Conservation (phyloP, 2,113 vertebrate genomes). For the Poeciliopsis retropinna region DNA sequence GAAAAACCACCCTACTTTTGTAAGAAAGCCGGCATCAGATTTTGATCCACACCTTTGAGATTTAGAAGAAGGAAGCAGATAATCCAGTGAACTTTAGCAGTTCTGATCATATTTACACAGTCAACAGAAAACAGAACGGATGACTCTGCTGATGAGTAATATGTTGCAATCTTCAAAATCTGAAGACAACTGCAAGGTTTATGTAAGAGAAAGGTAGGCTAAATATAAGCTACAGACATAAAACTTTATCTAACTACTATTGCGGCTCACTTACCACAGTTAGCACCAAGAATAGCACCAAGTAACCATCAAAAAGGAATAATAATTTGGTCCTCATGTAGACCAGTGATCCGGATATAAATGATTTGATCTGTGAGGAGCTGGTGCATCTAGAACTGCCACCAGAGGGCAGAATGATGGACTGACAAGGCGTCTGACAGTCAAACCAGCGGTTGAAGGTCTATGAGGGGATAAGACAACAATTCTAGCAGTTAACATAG, state of each 20-base stretch:
- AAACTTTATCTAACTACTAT: neutral
- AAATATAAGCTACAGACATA: too few relatives aligned
- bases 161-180: slow-evolving; percentile 14
- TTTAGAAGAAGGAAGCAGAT: slow-evolving; percentile 31
- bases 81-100: slow-evolving; percentile 50
- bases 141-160: slow-evolving; percentile 37
- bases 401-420: too few relatives aligned
- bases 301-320: too few relatives aligned
- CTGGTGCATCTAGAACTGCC: too few relatives aligned
- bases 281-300: neutral
- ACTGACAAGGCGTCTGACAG: too few relatives aligned
- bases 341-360: too few relatives aligned
- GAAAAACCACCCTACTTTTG: slow-evolving; percentile 23
- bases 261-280: neutral
- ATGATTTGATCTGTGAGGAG: too few relatives aligned
- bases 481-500: too few relatives aligned
- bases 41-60: slow-evolving; percentile 31
- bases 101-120: slow-evolving; percentile 53
- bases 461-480: too few relatives aligned
- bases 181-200: slow-evolving; percentile 9
- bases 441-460: too few relatives aligned
- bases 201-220: too few relatives aligned
- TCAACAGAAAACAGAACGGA: slow-evolving; percentile 18
- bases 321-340: too few relatives aligned
- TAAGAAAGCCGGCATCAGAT: slow-evolving; percentile 34